Base-by-base conservation (phyloP, 2,797 vertebrate genomes). In the Oryzias dopingdopingensis region DNA sequence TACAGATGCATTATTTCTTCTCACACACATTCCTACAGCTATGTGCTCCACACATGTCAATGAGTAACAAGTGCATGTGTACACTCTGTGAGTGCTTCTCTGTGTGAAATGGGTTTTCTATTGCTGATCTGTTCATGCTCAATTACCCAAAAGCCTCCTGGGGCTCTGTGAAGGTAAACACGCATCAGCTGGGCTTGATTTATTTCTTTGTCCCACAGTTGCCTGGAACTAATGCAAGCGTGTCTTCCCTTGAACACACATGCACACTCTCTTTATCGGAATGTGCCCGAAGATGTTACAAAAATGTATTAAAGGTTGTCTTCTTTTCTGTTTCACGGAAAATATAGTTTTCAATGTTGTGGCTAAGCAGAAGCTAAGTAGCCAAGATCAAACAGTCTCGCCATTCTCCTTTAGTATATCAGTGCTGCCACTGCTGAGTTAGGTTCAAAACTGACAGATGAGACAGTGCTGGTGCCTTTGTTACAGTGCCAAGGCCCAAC, bases 41-140 rank as follows among this genome's bases (percentile, higher is more conserved):
- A 45, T 55, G 65, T 62, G 10, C 29, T 56, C 43, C 48, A 49
- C 51, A 59, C 29, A 44, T 65, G 52, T 77, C 72, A 78, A 2
- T 60, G 56, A 65, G 64, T 68, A 73, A 56, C 67, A 67, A 32
- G 62, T 42, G 56, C 42, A 18, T 62, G 40, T 52, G 44, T 42
- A 15, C 57, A 47, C 46, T 12, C 48, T 42, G 70, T 40, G 16
- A 56, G 24, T 56, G 37, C 49, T 52, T 66, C 42, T 65, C 37
- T 10, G 69, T 76, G 83, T 84, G 81, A 90, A 89, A 90, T 69
- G 59, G 65, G 64, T 80, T 90, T 91, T 91, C 88, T 86, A 82
- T 84, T 85, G 88, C 86, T 77, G 84, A 87, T 87, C 80, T 84
- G 87, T 88, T 91, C 91, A 92, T 87, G 89, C 90, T 93, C 90